phyloP scores from a whole-genome alignment of 2,797 vertebrate species.

The Enteromius thamalakanensis region DNA sequence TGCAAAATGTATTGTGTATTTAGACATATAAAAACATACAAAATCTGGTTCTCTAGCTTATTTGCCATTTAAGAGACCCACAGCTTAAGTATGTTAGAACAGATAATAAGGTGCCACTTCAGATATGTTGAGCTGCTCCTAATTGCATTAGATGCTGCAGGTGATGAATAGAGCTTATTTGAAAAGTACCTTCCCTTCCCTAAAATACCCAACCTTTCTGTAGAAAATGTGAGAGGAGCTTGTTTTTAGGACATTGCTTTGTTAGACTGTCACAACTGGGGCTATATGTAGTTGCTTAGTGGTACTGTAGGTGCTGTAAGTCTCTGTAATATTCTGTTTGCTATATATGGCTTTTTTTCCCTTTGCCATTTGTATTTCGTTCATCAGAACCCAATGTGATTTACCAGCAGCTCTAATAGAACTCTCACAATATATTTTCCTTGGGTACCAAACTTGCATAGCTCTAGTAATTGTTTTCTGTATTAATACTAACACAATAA shows the following conservation, averaged over 20 bases:
- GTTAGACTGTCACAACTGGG: not conserved
- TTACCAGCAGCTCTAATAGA: not conserved
- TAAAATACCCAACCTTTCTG: not conserved
- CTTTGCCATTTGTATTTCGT: not conserved
- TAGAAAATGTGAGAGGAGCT: not conserved
- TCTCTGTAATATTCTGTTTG: not conserved
- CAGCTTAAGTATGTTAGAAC: not conserved
- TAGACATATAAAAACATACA: not conserved
- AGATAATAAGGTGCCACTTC: not conserved
- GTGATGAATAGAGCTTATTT: not conserved
- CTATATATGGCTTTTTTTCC: not conserved
- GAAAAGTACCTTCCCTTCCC: not conserved
- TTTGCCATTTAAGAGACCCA: not conserved
- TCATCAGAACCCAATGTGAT: not conserved
- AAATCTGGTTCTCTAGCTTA: not conserved
- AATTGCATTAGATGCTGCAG: not conserved
- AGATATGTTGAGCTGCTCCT: not conserved
- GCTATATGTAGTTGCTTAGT: not conserved
- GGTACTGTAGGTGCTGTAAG: too few species aligned
- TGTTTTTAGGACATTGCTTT: not conserved
- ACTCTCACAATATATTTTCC: not conserved
- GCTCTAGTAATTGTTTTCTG: not conserved
- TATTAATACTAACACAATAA: too few species aligned
- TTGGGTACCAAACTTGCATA: not conserved
- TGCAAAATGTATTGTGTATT: not conserved